These are phyloP conservation scores for Epirrita christyi DNA, from an alignment of 2,888 invertebrate genomes.

Conservation along the genomic window DNA sequence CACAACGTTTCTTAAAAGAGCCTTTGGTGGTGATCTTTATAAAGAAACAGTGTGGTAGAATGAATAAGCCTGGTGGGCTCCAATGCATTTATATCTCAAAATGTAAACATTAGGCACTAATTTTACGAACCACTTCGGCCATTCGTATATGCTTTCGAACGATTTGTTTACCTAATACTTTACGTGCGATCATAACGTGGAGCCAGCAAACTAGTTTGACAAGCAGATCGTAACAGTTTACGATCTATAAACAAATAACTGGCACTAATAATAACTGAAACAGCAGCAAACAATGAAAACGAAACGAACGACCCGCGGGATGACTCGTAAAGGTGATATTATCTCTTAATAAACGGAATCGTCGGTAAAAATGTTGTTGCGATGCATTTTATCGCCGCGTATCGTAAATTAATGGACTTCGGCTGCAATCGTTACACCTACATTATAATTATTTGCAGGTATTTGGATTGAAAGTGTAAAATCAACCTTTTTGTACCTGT, in stretches of 20 bases:
- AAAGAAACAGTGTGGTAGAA: no score
- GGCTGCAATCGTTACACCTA: slow-evolving; percentile 42
- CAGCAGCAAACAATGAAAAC: slow-evolving; percentile 81
- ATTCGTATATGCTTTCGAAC: slow-evolving; percentile 64
- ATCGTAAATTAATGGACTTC: slow-evolving; percentile 66
- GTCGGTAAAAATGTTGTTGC: slow-evolving; percentile 73
- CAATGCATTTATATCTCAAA: background rate
- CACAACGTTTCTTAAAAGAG: no score
- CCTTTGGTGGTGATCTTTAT: no score
- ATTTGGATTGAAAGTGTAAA: background rate
- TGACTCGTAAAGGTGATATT: slow-evolving; percentile 81
- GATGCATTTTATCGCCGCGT: slow-evolving; percentile 67
- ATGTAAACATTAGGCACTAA: slow-evolving; percentile 31
- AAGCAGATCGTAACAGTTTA: slow-evolving; percentile 78
- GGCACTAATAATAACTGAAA: slow-evolving; percentile 83
- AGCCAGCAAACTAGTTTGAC: slow-evolving; percentile 76
- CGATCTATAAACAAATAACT: slow-evolving; percentile 82
- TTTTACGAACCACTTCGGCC: slow-evolving; percentile 60
- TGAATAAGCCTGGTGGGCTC: background rate
- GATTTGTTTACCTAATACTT: slow-evolving; percentile 69
- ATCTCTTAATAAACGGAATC: slow-evolving; percentile 81
- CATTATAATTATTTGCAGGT: slow-evolving; percentile 12
- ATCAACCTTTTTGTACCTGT: background rate
- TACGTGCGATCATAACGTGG: slow-evolving; percentile 70
- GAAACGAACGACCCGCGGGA: slow-evolving; percentile 67